Conservation (phyloP, 2,888 invertebrate species). For the Microctonus hyperodae region DNA sequence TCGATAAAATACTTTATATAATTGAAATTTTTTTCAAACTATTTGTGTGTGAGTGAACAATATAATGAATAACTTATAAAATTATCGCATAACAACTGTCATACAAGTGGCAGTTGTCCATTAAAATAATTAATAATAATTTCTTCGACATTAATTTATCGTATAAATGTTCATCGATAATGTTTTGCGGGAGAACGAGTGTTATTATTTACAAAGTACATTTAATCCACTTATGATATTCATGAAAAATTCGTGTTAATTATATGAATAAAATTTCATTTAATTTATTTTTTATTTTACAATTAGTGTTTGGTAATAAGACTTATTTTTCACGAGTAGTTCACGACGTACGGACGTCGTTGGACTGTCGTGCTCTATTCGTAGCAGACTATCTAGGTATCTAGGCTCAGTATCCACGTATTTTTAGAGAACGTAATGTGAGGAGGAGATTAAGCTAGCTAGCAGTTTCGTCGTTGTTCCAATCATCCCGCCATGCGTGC, state of each 20-base stretch:
- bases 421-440: constrained; percentile 63
- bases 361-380: constrained; percentile 49
- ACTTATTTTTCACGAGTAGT: constrained; percentile 19
- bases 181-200: no score
- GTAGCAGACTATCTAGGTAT: constrained; percentile 63
- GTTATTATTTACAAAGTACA: no score
- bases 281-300: background rate
- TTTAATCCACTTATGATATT: no score
- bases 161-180: no score
- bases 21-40: background rate
- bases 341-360: background rate
- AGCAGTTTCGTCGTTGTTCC: constrained; percentile 38
- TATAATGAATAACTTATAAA: background rate
- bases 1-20: background rate
- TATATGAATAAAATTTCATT: background rate
- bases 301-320: background rate
- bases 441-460: constrained; percentile 50
- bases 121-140: background rate
- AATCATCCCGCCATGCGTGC: constrained; percentile 33
- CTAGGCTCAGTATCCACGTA: constrained; percentile 62
- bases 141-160: background rate
- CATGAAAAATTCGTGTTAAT: background rate
- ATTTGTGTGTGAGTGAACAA: constrained; percentile 22
- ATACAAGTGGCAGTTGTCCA: background rate
- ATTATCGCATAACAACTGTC: background rate